Conservation (phyloP, 2,113 vertebrate genomes). For the Phalacrocorax pelagicus region DNA sequence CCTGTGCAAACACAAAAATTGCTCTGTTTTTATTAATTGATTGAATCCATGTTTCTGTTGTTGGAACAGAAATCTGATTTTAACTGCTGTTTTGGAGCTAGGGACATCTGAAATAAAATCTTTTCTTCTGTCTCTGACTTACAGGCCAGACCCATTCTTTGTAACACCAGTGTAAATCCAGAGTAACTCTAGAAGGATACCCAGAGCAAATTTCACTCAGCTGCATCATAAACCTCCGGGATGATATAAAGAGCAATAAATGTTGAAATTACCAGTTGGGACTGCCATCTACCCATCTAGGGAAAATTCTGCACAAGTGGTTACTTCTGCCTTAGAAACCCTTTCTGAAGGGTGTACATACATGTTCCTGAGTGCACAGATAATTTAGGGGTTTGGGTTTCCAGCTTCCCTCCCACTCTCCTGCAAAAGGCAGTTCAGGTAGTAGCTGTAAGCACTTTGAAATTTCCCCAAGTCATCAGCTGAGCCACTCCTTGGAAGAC, state of each 20-base stretch:
- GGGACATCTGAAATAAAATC: neutral
- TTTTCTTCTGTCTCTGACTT: neutral
- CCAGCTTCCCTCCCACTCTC: neutral
- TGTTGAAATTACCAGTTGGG: neutral
- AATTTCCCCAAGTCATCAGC: neutral
- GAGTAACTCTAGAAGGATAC: neutral
- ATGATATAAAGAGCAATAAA: neutral
- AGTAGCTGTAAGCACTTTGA: neutral
- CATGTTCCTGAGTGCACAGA: neutral
- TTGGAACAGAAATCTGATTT: neutral
- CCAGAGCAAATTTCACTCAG: neutral
- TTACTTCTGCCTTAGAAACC: neutral
- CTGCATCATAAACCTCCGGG: neutral
- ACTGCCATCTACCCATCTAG: neutral
- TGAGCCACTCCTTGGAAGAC: neutral
- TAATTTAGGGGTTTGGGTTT: neutral
- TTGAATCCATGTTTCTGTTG: neutral
- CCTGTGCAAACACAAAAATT: neutral
- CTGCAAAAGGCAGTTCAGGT: neutral
- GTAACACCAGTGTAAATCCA: neutral
- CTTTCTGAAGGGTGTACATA: neutral
- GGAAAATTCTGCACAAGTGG: neutral
- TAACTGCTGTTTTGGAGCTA: neutral
- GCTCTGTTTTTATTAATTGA: neutral
- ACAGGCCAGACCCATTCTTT: neutral